Conservation (phyloP, 1,140 invertebrate species). For the Drosophila prosaltans region DNA sequence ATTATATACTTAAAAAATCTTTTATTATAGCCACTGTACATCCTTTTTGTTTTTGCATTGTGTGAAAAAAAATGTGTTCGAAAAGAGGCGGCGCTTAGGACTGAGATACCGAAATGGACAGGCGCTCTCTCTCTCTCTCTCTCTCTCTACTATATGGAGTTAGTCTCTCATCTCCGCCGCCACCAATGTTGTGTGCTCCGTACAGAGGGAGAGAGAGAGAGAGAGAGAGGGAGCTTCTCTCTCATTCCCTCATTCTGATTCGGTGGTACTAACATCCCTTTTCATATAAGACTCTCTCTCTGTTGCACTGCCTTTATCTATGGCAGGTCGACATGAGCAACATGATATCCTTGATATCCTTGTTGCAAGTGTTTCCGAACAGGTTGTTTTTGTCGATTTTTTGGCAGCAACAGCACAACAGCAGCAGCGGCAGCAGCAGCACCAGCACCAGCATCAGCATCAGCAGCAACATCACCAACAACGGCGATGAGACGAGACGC, state of each 20-base stretch:
- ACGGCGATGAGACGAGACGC: background rate
- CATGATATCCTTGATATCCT: slow-evolving; percentile 63
- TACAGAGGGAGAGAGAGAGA: background rate
- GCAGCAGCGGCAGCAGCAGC: background rate
- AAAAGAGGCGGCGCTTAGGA: slow-evolving; percentile 73
- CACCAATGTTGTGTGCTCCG: background rate
- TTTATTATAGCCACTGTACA: slow-evolving; percentile 26
- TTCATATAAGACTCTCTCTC: slow-evolving; percentile 2
- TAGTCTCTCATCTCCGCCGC: slow-evolving; percentile 30
- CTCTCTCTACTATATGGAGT: slow-evolving; percentile 31
- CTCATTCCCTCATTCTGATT: slow-evolving; percentile 32
- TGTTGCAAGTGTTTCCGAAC: slow-evolving; percentile 82
- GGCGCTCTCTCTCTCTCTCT: slow-evolving; percentile 44
- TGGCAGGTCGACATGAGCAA: slow-evolving; percentile 27
- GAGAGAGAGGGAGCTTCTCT: slow-evolving; percentile 5
- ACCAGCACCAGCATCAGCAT: background rate
- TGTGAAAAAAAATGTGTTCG: slow-evolving; percentile 42
- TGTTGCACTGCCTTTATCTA: slow-evolving; percentile 22
- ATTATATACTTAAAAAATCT: no score
- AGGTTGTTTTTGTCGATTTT: slow-evolving; percentile 83
- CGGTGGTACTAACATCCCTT: slow-evolving; percentile 3
- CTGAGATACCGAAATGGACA: slow-evolving; percentile 6
- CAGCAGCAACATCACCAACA: background rate
- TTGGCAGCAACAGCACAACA: slow-evolving; percentile 62
- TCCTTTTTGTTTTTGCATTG: background rate